Base-by-base conservation (phyloP, 2,888 invertebrate genomes). In the Parnassius smintheus region DNA sequence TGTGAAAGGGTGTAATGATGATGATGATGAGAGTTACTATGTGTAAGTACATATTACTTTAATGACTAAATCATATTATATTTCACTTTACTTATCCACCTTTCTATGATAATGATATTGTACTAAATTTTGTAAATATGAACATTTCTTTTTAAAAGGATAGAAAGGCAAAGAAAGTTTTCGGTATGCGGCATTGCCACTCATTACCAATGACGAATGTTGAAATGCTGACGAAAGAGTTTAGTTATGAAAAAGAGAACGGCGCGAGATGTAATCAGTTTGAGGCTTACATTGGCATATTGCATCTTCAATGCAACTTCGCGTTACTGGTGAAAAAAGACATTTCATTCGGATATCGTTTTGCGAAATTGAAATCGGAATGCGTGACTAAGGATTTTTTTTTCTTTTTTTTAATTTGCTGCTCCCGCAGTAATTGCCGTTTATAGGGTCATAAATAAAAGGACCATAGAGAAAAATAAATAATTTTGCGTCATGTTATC, bases 231-330 rank as follows among this genome's bases (percentile, higher is more conserved):
- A 59, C 59, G 62, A 62, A 62, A 62, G 25, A 35, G 57, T 49
- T 58, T 53, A 25, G 59, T 59, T 63, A 56, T 59, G 59, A 63
- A 63, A 62, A 63, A 59, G 63, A 53, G 63, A 59, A 63, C 46
- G 59, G 55, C 51, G 45, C 51, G 45, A 59, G 55, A 55, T 56
- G 59, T 56, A 63, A 59, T 56, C 63, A 35, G 59, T 48, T 49
- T 22, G 3, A 53, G 54, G 51, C 9, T n/a, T 13, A 18, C 42
- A n/a, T 12, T 11, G 13, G 50, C 46, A 13, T 53, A 57, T 55
- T 55, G 45, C 62, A 59, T 59, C 50, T 54, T 50, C 55, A 52
- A 13, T 25, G 62, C 60, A 25, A 18, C 48, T 25, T 50, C 12
- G 62, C 60, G 13, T 12, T 42, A 35, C 44, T 9, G 22, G 25